A percentile compares a stretch with the other conserved stretches of the same genome.
Evolutionary conservation across 1,140 invertebrate species (phyloP).

Genomic region (Ceratosolen solmsi): DNA sequence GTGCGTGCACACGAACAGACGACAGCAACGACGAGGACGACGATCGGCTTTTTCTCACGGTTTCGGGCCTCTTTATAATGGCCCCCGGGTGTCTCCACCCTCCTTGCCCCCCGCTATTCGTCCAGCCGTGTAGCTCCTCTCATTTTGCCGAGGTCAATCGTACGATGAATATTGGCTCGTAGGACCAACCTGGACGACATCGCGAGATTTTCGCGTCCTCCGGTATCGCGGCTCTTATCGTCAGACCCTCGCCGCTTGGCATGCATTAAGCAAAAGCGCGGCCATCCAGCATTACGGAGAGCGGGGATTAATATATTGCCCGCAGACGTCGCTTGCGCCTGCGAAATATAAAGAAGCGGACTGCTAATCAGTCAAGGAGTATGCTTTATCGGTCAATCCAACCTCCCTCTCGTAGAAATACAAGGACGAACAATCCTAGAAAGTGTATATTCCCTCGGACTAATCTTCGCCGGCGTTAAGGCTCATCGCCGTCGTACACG

Average conservation of each 20-base stretch:
- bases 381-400: too few species aligned
- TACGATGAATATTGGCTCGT: background rate
- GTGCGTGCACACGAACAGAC: background rate
- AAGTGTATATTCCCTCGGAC: background rate
- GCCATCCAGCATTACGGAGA: too few species aligned
- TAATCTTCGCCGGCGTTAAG: background rate
- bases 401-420: background rate
- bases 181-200: too few species aligned
- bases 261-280: background rate
- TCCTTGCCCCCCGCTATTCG: background rate
- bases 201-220: background rate
- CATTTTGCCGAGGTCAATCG: too few species aligned
- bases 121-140: too few species aligned
- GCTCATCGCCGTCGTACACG: background rate
- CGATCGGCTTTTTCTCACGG: conserved; percentile 39
- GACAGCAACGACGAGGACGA: background rate
- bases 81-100: background rate
- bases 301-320: too few species aligned
- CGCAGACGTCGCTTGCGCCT: too few species aligned
- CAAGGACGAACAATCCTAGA: conserved; percentile 2
- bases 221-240: background rate
- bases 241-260: background rate
- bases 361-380: too few species aligned
- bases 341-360: too few species aligned
- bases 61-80: background rate